Evolutionary conservation across 2,113 vertebrate genomes (phyloP).

Genomic region (Chionomys nivalis): DNA sequence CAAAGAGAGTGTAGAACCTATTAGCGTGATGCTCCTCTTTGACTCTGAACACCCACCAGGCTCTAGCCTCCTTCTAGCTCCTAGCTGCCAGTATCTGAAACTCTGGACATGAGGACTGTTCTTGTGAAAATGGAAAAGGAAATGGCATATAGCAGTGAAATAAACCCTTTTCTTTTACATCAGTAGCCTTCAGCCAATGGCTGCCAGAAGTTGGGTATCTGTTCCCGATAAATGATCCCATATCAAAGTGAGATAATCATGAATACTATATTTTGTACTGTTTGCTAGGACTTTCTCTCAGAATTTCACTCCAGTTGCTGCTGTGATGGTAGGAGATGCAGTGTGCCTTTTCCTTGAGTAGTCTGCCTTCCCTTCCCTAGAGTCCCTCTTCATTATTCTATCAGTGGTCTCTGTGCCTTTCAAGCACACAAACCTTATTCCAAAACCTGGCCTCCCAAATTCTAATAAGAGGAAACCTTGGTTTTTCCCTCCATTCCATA

Average conservation of each 20-base stretch:
- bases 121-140: conserved; percentile 10
- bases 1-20: not conserved
- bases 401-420: not conserved
- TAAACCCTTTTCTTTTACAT: not conserved
- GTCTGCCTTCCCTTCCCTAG: not conserved
- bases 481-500: conserved; percentile 5
- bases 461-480: not conserved
- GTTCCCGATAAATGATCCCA: not conserved
- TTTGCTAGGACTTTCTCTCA: conserved; percentile 10
- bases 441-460: conserved; percentile 27
- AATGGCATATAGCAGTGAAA: conserved; percentile 17
- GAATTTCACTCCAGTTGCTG: conserved; percentile 27
- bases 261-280: conserved; percentile 26
- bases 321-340: not conserved
- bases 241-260: not conserved
- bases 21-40: not conserved
- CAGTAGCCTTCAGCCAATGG: not conserved
- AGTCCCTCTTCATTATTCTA: not conserved
- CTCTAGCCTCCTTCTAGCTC: not conserved
- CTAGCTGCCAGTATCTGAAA: not conserved
- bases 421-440: conserved; percentile 22
- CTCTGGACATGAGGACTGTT: not conserved
- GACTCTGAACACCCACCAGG: not conserved
- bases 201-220: not conserved
- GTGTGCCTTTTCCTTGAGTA: not conserved